phyloP scores from a whole-genome alignment of 2,113 vertebrate species.

The Fregata magnificens region DNA sequence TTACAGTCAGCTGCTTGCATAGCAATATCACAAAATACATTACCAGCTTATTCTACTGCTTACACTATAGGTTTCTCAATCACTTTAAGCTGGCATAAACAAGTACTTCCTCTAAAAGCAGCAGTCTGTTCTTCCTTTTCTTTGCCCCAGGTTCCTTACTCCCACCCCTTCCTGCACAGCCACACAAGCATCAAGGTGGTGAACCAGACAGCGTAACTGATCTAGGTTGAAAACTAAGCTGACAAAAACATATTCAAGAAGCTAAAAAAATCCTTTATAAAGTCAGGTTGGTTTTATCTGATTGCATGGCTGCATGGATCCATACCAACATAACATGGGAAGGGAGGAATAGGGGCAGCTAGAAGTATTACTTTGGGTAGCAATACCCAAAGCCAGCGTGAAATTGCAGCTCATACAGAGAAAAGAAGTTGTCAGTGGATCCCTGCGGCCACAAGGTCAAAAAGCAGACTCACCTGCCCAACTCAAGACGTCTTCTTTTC shows the following conservation, averaged over 20 bases:
- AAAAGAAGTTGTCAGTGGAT: background rate
- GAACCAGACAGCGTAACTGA: background rate
- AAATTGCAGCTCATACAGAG: background rate
- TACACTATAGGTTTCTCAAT: background rate
- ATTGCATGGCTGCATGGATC: background rate
- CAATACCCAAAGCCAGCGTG: background rate
- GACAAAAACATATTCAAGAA: background rate
- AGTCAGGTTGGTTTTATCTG: background rate
- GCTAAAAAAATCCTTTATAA: background rate
- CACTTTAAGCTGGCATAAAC: background rate
- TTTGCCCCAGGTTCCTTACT: background rate
- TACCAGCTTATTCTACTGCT: background rate
- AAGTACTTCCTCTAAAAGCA: constrained; percentile 16
- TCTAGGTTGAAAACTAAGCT: background rate
- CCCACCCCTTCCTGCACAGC: background rate
- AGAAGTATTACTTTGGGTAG: background rate
- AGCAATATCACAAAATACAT: background rate
- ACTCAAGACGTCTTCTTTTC: background rate
- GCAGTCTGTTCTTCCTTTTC: background rate
- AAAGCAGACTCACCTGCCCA: background rate
- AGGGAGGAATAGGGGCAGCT: background rate
- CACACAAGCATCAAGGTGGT: background rate
- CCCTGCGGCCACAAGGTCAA: background rate
- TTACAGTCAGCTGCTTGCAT: background rate
- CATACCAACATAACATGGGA: accelerated